These are phyloP conservation scores for Nephrotoma flavescens DNA, from an alignment of 2,888 invertebrate genomes.

Conservation along the genomic window DNA sequence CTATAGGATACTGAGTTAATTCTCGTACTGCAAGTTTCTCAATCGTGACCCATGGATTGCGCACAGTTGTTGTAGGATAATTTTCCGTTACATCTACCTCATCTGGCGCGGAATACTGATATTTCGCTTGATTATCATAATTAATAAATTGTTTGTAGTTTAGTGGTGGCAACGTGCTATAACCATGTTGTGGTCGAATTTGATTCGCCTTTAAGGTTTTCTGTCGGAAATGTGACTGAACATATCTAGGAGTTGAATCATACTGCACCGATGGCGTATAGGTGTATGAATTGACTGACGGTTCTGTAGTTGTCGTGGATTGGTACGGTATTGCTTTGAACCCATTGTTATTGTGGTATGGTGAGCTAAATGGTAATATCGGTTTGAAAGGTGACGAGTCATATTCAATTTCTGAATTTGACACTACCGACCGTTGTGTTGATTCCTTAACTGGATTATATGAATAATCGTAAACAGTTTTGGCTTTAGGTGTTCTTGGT, in stretches of 20 bases:
- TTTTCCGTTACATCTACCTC: not conserved
- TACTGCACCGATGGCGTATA: conserved; percentile 17
- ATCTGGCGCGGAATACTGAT: not conserved
- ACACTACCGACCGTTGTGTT: conserved; percentile 8
- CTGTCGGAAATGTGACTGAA: conserved; percentile 12
- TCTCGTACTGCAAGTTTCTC: conserved; percentile 20
- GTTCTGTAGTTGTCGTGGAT: conserved; percentile 34
- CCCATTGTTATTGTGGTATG: conserved; percentile 25
- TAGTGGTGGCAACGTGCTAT: not conserved
- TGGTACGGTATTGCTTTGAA: conserved; percentile 26
- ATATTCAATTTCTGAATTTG: conserved; percentile 29
- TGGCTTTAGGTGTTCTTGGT: conserved; percentile 30
- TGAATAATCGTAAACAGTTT: conserved; percentile 54
- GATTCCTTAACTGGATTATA: conserved; percentile 44
- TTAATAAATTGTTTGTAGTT: not conserved
- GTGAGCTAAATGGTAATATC: conserved; percentile 38
- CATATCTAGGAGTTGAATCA: conserved; percentile 25
- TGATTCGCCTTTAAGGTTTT: conserved; percentile 8
- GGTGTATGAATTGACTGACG: conserved; percentile 36
- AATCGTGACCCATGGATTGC: conserved; percentile 18
- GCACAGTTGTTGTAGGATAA: not conserved
- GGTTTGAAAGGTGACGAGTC: conserved; percentile 46
- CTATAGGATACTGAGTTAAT: not conserved
- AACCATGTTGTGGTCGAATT: conserved; percentile 33
- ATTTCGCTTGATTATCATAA: conserved; percentile 47